These are phyloP conservation scores for Volucella zonaria DNA, from an alignment of 2,888 invertebrate genomes.

Conservation along the genomic window DNA sequence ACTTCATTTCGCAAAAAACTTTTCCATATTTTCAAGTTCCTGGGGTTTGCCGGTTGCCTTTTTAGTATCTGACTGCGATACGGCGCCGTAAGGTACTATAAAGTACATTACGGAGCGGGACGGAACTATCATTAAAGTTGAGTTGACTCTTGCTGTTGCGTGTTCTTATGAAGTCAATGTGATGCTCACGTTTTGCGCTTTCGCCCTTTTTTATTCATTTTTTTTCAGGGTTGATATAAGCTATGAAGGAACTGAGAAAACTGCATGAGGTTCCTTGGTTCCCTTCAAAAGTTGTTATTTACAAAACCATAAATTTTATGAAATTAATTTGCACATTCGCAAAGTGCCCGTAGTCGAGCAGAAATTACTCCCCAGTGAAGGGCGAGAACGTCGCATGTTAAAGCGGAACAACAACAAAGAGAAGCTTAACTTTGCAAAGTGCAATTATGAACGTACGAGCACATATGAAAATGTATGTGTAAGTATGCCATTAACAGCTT, in stretches of 20 bases:
- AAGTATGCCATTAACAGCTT: too few relatives aligned
- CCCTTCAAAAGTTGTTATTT: constrained; percentile 10
- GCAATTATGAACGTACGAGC: too few relatives aligned
- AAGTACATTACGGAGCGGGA: not conserved
- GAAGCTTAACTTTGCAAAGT: too few relatives aligned
- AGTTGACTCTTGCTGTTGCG: constrained; percentile 8
- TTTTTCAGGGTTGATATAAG: not conserved
- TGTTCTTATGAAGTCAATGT: not conserved
- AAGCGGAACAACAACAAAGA: too few relatives aligned
- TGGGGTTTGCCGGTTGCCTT: constrained; percentile 43
- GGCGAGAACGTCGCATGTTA: too few relatives aligned
- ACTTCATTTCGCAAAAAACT: constrained; percentile 59
- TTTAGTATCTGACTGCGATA: constrained; percentile 11
- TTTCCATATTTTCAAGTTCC: constrained; percentile 47
- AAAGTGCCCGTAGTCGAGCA: constrained; percentile 8
- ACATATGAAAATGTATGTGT: too few relatives aligned
- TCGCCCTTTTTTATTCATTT: not conserved
- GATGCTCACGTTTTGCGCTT: not conserved
- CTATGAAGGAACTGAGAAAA: constrained; percentile 15
- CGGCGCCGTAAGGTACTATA: too few relatives aligned
- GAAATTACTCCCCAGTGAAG: too few relatives aligned
- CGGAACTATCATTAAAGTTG: constrained; percentile 6
- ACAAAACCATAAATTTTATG: constrained; percentile 31
- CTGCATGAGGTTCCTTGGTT: not conserved
- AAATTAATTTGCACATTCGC: constrained; percentile 33